phyloP scores from a whole-genome alignment of 1,140 invertebrate species.

The Aphis craccivora region DNA sequence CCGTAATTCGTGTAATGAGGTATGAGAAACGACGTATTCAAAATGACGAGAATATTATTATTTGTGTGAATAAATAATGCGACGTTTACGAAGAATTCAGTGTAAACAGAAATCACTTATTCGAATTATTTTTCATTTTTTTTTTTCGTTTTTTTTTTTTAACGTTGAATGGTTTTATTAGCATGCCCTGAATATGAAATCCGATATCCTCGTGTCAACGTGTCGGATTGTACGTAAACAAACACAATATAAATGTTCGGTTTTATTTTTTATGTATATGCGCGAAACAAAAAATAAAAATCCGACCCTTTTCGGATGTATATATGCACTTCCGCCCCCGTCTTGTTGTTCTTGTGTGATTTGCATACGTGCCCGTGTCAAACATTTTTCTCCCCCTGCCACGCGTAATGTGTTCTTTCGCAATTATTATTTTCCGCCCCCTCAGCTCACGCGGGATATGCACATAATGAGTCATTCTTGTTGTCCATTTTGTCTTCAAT shows the following conservation, averaged over 20 bases:
- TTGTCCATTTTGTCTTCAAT: conserved; percentile 54
- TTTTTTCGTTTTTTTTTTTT: not conserved
- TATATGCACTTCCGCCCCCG: conserved; percentile 47
- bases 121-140: not conserved
- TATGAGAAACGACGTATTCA: not conserved
- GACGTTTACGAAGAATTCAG: conserved; percentile 12
- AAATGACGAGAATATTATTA: not conserved
- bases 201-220: conserved; percentile 37
- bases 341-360: conserved; percentile 53
- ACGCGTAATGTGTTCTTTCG: conserved; percentile 46
- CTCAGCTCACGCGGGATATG: not conserved
- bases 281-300: not conserved
- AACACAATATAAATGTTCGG: conserved; percentile 44
- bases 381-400: conserved; percentile 53
- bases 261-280: conserved; percentile 27
- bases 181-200: conserved; percentile 14
- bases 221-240: conserved; percentile 42
- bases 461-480: conserved; percentile 48
- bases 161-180: conserved; percentile 40
- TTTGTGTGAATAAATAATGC: not conserved
- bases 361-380: conserved; percentile 57
- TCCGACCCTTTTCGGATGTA: conserved; percentile 47
- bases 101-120: conserved; percentile 42
- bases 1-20: not conserved
- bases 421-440: conserved; percentile 54